Evolutionary conservation across 2,113 vertebrate species (phyloP).

Genomic region (Regulus satrapa): DNA sequence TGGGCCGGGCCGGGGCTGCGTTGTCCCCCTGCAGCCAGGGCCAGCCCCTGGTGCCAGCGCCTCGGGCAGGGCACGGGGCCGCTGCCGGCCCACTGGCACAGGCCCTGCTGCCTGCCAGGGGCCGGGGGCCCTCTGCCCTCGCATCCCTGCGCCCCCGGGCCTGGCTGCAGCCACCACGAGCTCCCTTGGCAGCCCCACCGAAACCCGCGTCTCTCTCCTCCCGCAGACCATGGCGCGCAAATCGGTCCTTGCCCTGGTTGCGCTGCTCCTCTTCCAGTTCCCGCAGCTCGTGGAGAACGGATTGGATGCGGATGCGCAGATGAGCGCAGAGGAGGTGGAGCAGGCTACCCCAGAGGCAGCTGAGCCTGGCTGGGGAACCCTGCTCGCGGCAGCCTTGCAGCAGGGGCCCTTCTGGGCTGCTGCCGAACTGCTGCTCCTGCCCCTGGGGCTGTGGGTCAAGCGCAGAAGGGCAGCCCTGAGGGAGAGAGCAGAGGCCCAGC

Average conservation of each 20-base stretch:
- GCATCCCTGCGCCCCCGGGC: not conserved
- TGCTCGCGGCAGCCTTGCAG: fast-evolving
- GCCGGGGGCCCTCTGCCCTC: not conserved
- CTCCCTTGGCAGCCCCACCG: not conserved
- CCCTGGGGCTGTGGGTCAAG: not conserved
- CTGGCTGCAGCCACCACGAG: not conserved
- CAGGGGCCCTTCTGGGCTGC: too few species aligned
- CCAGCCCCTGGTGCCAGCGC: not conserved
- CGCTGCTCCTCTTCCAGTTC: not conserved
- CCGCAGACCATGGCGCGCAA: not conserved
- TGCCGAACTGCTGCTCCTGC: not conserved
- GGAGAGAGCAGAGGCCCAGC: not conserved
- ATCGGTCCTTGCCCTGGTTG: not conserved
- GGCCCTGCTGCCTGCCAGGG: not conserved
- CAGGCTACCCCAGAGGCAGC: not conserved
- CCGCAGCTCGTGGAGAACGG: fast-evolving
- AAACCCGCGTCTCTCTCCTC: not conserved
- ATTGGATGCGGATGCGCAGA: not conserved
- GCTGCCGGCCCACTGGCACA: not conserved
- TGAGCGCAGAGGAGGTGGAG: too few species aligned
- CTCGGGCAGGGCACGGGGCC: not conserved
- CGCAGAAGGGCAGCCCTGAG: fast-evolving
- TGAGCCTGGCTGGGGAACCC: not conserved
- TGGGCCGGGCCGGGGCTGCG: not conserved
- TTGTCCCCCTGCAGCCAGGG: too few species aligned